Conservation (phyloP, 1,140 invertebrate genomes). For the Drosophila kepulauana region DNA sequence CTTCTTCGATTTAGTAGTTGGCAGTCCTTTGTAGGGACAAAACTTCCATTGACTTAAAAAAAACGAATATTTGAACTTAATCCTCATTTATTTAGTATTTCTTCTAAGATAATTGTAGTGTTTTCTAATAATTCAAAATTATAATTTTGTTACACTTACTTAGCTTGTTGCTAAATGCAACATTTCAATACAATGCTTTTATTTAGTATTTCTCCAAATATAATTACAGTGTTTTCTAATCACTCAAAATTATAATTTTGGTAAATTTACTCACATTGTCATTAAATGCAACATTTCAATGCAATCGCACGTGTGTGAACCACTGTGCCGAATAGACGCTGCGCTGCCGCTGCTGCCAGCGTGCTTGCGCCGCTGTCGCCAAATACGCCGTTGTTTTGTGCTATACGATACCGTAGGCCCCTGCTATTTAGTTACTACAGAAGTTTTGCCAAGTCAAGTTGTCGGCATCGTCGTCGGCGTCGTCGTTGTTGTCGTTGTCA, state of each 20-base stretch:
- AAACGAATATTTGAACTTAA: too few species aligned
- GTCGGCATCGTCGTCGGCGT: constrained; percentile 41
- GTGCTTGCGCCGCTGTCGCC: constrained; percentile 45
- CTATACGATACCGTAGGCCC: constrained; percentile 76
- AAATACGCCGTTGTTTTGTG: constrained; percentile 69
- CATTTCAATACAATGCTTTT: too few species aligned
- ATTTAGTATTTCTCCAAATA: too few species aligned
- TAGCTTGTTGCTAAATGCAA: too few species aligned
- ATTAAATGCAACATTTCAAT: background rate
- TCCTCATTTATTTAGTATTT: too few species aligned
- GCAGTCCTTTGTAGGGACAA: too few species aligned
- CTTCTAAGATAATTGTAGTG: too few species aligned
- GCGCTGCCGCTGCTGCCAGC: constrained; percentile 44
- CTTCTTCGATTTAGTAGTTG: too few species aligned
- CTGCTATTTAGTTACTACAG: constrained; percentile 83
- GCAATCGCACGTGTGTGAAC: background rate
- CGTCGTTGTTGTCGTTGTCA: constrained; percentile 34
- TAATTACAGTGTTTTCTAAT: background rate
- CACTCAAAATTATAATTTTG: background rate
- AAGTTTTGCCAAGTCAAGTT: constrained; percentile 84
- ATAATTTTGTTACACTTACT: too few species aligned
- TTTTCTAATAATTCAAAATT: too few species aligned
- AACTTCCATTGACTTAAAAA: too few species aligned
- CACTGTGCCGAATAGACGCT: constrained; percentile 42
- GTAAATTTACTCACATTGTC: too few species aligned